Conservation (phyloP, 2,113 vertebrate genomes). For the Athene cunicularia region DNA sequence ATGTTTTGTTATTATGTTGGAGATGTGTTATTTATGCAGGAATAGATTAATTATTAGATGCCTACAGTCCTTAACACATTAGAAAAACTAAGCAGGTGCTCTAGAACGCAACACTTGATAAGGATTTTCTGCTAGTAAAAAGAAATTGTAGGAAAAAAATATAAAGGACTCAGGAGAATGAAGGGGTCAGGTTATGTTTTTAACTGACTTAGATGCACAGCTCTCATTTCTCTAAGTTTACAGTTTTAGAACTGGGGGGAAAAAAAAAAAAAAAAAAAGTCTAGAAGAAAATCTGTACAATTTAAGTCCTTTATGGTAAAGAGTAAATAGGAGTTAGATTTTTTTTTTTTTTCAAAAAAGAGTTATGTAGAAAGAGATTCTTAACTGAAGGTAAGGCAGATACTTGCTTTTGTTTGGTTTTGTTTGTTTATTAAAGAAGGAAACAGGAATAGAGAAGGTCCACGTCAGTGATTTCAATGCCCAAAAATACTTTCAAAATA, state of each 20-base stretch:
- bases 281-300: not conserved
- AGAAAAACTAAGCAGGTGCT: not conserved
- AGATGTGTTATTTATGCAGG: not conserved
- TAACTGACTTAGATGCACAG: not conserved
- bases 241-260: not conserved
- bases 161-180: not conserved
- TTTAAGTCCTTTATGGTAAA: not conserved
- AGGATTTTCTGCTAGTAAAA: not conserved
- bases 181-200: not conserved
- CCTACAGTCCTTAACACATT: not conserved
- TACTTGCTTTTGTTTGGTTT: not conserved
- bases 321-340: not conserved
- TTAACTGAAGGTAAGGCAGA: not conserved
- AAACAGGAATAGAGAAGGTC: not conserved
- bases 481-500: not conserved
- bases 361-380: not conserved
- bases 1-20: not conserved
- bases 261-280: not conserved
- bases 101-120: not conserved
- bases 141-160: not conserved
- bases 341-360: not conserved
- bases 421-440: not conserved
- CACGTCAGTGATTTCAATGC: not conserved
- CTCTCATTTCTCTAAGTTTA: not conserved
- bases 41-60: not conserved